phyloP scores from a whole-genome alignment of 2,797 vertebrate genomes.

The Pogonophryne albipinna region DNA sequence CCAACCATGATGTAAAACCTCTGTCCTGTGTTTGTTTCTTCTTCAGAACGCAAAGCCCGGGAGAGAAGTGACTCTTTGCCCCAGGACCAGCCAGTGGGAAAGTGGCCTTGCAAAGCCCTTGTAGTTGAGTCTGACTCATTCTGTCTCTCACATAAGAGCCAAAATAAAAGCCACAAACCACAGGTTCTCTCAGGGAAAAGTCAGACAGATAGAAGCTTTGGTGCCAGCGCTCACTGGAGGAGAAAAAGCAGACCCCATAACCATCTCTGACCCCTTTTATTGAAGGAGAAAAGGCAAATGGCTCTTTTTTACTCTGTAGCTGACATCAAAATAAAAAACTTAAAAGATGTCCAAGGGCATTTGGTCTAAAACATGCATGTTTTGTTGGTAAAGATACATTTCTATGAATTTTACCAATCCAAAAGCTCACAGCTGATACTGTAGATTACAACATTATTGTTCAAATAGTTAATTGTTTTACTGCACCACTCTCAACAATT shows the following conservation, averaged over 20 bases:
- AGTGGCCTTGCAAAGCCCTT: conserved; percentile 65
- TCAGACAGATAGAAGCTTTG: conserved; percentile 45
- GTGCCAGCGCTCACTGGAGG: conserved; percentile 38
- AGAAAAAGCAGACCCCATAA: conserved; percentile 38
- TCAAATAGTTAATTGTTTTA: not conserved
- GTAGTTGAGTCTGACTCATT: conserved; percentile 69
- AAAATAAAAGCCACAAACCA: conserved; percentile 58
- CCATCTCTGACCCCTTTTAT: conserved; percentile 28
- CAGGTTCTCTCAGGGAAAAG: conserved; percentile 53
- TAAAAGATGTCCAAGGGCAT: conserved; percentile 14
- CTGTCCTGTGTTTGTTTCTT: conserved; percentile 41
- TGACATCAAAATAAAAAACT: conserved; percentile 14
- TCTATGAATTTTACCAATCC: not conserved
- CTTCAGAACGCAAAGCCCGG: conserved; percentile 33
- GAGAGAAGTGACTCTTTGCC: conserved; percentile 58
- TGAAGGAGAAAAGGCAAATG: conserved; percentile 38
- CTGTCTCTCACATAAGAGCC: conserved; percentile 46
- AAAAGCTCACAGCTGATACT: not conserved
- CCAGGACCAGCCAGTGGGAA: conserved; percentile 63
- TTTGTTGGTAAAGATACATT: not conserved
- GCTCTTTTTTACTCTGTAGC: conserved; percentile 16
- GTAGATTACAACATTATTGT: no score
- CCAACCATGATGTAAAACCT: conserved; percentile 20
- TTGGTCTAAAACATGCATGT: not conserved
- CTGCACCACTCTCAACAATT: not conserved